Evolutionary conservation across 2,797 vertebrate genomes (phyloP).

Genomic region (Dendrocincla fuliginosa): DNA sequence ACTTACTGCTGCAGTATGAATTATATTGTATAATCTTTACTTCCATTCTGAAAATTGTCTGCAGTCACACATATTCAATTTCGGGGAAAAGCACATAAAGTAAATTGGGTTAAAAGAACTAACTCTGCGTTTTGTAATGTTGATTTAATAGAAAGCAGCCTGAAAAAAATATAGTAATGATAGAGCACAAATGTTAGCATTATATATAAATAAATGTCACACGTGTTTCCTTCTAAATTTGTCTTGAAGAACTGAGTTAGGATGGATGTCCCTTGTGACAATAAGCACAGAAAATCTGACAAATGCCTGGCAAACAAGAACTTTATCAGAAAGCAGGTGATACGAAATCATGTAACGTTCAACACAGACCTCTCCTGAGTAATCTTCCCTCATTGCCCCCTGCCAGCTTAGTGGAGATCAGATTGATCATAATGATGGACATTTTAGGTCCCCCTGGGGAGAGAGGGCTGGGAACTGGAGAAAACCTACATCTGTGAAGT

Average conservation of each 20-base stretch:
- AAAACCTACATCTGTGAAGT: not conserved
- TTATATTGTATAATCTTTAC: not conserved
- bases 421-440: slow-evolving; percentile 21
- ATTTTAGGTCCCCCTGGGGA: not conserved
- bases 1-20: not conserved
- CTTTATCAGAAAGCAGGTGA: slow-evolving; percentile 60
- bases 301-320: slow-evolving; percentile 49
- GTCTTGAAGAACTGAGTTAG: slow-evolving; percentile 21
- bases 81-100: not conserved
- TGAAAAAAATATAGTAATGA: not conserved
- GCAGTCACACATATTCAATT: slow-evolving; percentile 32
- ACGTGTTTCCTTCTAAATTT: slow-evolving; percentile 34
- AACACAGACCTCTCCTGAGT: not conserved
- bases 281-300: slow-evolving; percentile 38
- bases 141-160: slow-evolving; percentile 28
- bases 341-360: slow-evolving; percentile 24
- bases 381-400: not conserved
- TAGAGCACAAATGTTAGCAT: not conserved
- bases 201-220: slow-evolving; percentile 30
- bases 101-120: slow-evolving; percentile 35
- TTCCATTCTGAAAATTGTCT: slow-evolving; percentile 4
- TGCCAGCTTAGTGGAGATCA: not conserved
- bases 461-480: not conserved
- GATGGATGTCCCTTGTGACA: slow-evolving; percentile 34
- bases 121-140: slow-evolving; percentile 19